phyloP scores from a whole-genome alignment of 2,113 vertebrate genomes.

The Psophia crepitans region DNA sequence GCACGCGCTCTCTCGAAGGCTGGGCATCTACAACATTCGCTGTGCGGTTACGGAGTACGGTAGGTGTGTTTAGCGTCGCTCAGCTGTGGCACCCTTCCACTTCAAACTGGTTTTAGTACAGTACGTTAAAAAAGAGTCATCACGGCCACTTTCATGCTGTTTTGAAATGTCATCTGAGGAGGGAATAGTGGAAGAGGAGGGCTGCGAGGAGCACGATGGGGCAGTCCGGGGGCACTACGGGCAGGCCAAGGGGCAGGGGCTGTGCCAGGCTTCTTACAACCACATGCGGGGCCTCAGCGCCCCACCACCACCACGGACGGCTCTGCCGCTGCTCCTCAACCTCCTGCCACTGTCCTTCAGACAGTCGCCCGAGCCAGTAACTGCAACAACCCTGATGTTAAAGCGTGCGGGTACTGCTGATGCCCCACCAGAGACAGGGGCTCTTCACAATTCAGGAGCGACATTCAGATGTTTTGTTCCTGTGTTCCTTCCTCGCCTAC shows the following conservation, averaged over 20 bases:
- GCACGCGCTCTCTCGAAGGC: not conserved
- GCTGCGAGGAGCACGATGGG: not conserved
- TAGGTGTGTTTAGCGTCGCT: not conserved
- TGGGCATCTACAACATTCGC: not conserved
- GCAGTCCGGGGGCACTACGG: not conserved
- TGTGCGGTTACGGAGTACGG: not conserved
- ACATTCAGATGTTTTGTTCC: not conserved
- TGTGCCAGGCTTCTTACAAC: not conserved
- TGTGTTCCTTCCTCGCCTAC: not conserved
- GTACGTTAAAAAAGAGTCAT: too few species aligned
- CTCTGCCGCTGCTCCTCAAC: not conserved
- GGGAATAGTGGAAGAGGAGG: not conserved
- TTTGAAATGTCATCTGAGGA: not conserved
- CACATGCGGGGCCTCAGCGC: not conserved
- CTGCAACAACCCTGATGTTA: fast-evolving
- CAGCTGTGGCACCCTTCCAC: not conserved
- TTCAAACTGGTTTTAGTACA: not conserved
- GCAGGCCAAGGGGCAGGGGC: not conserved
- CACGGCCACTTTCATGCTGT: not conserved
- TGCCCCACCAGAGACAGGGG: not conserved
- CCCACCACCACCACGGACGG: fast-evolving
- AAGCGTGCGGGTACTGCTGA: not conserved
- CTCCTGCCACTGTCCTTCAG: not conserved
- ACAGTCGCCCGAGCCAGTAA: too few species aligned
- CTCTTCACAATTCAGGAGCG: not conserved